Conservation (phyloP, 2,113 vertebrate genomes). For the Neotragus pygmaeus region DNA sequence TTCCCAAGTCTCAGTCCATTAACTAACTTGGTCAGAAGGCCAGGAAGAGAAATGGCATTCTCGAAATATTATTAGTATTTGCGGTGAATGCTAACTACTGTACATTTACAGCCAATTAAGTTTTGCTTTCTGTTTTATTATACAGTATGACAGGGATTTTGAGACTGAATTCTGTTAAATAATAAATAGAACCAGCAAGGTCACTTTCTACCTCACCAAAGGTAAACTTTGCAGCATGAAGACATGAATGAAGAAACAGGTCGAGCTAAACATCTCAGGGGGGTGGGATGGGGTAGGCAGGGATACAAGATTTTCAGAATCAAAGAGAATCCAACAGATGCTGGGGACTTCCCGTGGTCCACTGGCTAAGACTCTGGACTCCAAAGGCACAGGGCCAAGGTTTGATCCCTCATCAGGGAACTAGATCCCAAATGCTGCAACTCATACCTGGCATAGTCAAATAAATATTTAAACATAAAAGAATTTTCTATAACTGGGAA, state of each 20-base stretch:
- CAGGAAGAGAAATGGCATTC: slow-evolving; percentile 62
- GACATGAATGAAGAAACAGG: slow-evolving; percentile 25
- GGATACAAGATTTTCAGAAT: not conserved
- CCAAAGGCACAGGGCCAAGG: not conserved
- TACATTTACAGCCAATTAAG: slow-evolving; percentile 65
- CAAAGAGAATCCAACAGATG: not conserved
- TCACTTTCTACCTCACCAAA: slow-evolving; percentile 65
- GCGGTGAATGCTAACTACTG: slow-evolving; percentile 57
- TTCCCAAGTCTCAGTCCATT: slow-evolving; percentile 52
- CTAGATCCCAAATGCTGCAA: not conserved
- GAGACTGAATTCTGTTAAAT: slow-evolving; percentile 66
- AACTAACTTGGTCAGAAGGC: slow-evolving; percentile 68
- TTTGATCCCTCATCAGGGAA: not conserved
- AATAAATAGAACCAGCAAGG: slow-evolving; percentile 72
- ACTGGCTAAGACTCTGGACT: not conserved
- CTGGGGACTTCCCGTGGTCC: not conserved
- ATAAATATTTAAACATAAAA: not conserved
- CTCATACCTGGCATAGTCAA: not conserved
- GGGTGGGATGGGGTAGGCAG: not conserved
- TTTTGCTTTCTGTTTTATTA: slow-evolving; percentile 66
- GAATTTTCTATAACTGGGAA: not conserved
- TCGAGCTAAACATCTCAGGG: not conserved
- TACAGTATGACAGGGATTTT: slow-evolving; percentile 60
- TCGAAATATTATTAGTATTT: slow-evolving; percentile 65
- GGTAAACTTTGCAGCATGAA: slow-evolving; percentile 37